A percentile compares a stretch with the other conserved stretches of the same genome.
These are phyloP conservation scores for Drosophila punjabiensis DNA, from an alignment of 1,140 invertebrate genomes.

Conservation along the genomic window DNA sequence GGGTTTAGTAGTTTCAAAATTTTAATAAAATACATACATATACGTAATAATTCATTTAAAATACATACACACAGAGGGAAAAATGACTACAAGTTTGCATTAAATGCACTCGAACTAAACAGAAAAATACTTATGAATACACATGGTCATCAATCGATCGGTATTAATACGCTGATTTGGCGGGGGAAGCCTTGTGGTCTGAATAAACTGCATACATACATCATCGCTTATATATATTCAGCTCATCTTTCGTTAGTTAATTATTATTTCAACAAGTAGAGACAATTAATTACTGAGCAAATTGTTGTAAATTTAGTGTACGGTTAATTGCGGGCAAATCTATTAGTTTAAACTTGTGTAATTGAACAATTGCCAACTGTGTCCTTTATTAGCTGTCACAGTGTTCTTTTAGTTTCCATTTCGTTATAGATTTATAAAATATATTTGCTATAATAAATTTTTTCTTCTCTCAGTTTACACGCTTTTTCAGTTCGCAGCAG, in stretches of 20 bases:
- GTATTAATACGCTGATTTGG: conserved; percentile 13
- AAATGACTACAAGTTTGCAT: conserved; percentile 79
- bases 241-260: conserved; percentile 23
- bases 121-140: conserved; percentile 59
- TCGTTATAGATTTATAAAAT: conserved; percentile 55
- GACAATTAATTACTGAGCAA: conserved; percentile 66
- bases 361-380: conserved; percentile 43
- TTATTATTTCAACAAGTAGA: conserved; percentile 37
- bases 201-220: conserved; percentile 31
- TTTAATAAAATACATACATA: conserved; percentile 54
- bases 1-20: conserved; percentile 51
- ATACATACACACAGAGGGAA: conserved; percentile 52
- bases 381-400: conserved; percentile 23
- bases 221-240: conserved; percentile 5
- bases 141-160: conserved; percentile 24
- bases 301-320: conserved; percentile 36
- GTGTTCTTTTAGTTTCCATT: conserved; percentile 11
- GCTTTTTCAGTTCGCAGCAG: conserved; percentile 52
- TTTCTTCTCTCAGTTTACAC: conserved; percentile 48
- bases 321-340: conserved; percentile 34
- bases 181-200: conserved; percentile 50
- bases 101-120: conserved; percentile 76
- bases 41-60: conserved; percentile 51
- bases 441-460: conserved; percentile 60
- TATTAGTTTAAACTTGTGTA: conserved; percentile 17